Conservation (phyloP, 2,888 invertebrate genomes). For the Lordiphosa fenestrarum region DNA sequence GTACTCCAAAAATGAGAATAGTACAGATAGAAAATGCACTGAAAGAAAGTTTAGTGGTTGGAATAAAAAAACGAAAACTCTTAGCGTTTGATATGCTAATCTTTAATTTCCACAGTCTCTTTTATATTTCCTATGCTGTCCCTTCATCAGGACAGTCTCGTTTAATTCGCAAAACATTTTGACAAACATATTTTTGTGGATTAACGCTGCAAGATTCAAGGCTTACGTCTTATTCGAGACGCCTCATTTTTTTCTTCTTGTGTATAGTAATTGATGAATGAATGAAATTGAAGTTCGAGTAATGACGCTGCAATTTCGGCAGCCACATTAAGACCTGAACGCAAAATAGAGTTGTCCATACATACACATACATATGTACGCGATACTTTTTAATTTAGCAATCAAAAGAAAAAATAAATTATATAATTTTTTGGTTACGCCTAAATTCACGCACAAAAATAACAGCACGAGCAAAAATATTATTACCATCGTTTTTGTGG, state of each 20-base stretch:
- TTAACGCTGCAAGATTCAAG: constrained; percentile 49
- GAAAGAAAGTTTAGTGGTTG: too few species aligned
- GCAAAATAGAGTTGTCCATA: constrained; percentile 61
- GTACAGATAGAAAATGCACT: too few species aligned
- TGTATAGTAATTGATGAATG: constrained; percentile 75
- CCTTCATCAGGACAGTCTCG: too few species aligned
- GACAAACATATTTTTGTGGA: too few species aligned
- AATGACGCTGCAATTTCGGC: constrained; percentile 61
- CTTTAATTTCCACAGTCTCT: too few species aligned
- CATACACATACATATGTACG: constrained; percentile 16
- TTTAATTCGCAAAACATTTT: too few species aligned
- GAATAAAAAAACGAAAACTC: too few species aligned
- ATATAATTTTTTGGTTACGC: constrained; percentile 67
- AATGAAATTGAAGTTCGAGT: constrained; percentile 75
- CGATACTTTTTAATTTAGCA: constrained; percentile 68
- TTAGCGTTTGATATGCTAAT: too few species aligned
- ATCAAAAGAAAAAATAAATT: constrained; percentile 72
- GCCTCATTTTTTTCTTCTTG: constrained; percentile 27
- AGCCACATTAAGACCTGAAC: constrained; percentile 22
- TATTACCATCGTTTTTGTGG: constrained; percentile 8
- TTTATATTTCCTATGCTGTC: too few species aligned
- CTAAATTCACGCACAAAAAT: constrained; percentile 59
- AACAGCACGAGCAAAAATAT: constrained; percentile 16
- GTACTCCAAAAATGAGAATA: too few species aligned
- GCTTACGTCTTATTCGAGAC: constrained; percentile 47